Evolutionary conservation across 92 coral and sea anemone genomes (phyloP).

Genomic region (Anthopleura xanthogrammica): DNA sequence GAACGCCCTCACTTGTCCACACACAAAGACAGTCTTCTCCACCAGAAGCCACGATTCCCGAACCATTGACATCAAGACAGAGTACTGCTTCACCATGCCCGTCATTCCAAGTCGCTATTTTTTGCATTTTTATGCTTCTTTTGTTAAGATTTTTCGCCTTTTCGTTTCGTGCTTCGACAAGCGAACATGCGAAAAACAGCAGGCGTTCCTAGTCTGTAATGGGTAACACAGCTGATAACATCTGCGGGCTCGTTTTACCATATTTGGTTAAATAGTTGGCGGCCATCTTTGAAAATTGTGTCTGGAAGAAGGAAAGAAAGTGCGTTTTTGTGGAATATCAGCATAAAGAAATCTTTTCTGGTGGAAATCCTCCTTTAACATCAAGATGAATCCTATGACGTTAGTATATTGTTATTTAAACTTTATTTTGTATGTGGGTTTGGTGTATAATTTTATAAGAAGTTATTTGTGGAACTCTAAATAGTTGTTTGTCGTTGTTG

Average conservation of each 20-base stretch:
- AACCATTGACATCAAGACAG: conserved; percentile 71
- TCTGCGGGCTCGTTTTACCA: conserved; percentile 39
- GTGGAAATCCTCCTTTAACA: not conserved
- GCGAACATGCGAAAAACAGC: not conserved
- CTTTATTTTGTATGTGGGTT: not conserved
- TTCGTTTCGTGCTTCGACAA: not conserved
- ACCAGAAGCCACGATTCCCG: conserved; percentile 82
- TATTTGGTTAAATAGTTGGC: conserved; percentile 32
- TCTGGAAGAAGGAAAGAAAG: not conserved
- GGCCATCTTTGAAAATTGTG: conserved; percentile 38
- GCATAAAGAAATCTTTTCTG: not conserved
- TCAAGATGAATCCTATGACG: conserved; percentile 96
- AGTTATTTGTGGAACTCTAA: not conserved
- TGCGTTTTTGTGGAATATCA: not conserved
- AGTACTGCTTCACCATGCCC: conserved; percentile 82
- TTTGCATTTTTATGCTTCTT: conserved; percentile 36
- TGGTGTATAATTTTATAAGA: not conserved
- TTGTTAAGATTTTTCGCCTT: not conserved
- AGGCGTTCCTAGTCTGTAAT: conserved; percentile 5
- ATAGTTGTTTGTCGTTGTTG: too few relatives aligned
- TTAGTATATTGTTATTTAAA: conserved; percentile 40
- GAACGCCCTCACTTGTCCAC: conserved; percentile 81
- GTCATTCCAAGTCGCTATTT: conserved; percentile 58
- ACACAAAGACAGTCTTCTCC: conserved; percentile 81
- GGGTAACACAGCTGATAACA: conserved; percentile 33